Evolutionary conservation across 1,140 invertebrate genomes (phyloP), one percentile per base, ranked within the genome.

Genomic region (Chymomyza costata): DNA sequence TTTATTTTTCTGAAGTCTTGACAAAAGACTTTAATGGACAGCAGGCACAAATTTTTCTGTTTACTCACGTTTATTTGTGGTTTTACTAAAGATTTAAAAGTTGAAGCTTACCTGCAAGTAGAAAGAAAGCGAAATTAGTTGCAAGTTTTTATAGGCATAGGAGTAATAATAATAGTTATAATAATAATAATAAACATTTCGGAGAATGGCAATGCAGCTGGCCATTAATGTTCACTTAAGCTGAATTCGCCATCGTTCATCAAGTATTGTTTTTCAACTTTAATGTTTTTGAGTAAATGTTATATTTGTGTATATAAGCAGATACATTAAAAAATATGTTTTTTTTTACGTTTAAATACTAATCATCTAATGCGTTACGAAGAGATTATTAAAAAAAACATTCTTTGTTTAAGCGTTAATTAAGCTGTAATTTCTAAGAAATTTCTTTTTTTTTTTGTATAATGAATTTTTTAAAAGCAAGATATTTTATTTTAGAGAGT

Each of bases 71-170:
- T 38, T 37, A 28, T 47, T 50, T 56, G 63, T 49, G 66, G 58
- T 67, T 44, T 78, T 57, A n/a, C 41, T 60, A 44, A 38, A 15
- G 32, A 25, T 19, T 10, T 30, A 21, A 13, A 44, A 25, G 28
- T 41, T 30, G 58, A 14, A 31, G 47, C 56, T 78, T 78, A 78
- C 71, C 71, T 78, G 73, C 21, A 66, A 66, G 58, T 15, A 54
- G 14, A 49, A 76, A 76, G 71, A 78, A 78, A 78, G 73, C 73
- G 73, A 80, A 80, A 78, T 78, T 71, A 60, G 63, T 64, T 41
- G 18, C n/a, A 46, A 51, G 47, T 57, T 56, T 28, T 57, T 44
- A 38, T 25, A 3, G 45, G 14, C 1, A 41, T 50, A 43, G 57
- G 45, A 18, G 51, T 43, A 38, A 54, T 41, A 47, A 51, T 55